These are phyloP conservation scores for Serinus canaria DNA, from an alignment of 2,113 vertebrate species.

Conservation along the genomic window DNA sequence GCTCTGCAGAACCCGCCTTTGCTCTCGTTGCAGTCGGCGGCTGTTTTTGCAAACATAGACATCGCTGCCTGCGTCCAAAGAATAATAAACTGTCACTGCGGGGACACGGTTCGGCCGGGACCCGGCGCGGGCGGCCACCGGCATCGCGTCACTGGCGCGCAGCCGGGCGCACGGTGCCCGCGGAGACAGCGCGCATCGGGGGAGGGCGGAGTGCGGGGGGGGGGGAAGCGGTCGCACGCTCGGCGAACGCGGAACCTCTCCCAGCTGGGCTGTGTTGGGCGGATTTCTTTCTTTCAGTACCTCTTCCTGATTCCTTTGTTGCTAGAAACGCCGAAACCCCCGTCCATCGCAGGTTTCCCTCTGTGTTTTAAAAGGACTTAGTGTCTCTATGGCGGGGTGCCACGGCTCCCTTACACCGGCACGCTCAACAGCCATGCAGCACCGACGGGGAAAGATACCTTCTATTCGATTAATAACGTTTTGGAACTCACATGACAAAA, in stretches of 20 bases:
- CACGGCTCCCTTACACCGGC: not conserved
- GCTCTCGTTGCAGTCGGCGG: conserved; percentile 6
- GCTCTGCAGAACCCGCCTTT: not conserved
- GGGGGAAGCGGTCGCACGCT: not conserved
- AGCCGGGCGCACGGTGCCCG: not conserved
- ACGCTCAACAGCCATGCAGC: not conserved
- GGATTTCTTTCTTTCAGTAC: conserved; percentile 16
- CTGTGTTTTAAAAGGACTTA: conserved; percentile 22
- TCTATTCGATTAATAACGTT: not conserved
- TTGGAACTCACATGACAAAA: not conserved
- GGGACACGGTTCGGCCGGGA: not conserved
- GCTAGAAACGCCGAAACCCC: not conserved
- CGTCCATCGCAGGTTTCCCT: not conserved
- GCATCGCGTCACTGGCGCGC: conserved; percentile 8
- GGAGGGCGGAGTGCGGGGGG: not conserved
- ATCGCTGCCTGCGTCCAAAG: conserved; percentile 9
- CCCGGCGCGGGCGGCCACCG: not conserved
- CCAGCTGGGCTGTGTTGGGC: not conserved
- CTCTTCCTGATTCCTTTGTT: conserved; percentile 57
- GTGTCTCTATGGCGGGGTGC: conserved; percentile 24
- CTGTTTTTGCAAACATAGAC: conserved; percentile 35
- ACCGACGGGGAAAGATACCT: not conserved
- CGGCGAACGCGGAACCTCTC: not conserved
- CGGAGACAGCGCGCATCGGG: conserved; percentile 37
- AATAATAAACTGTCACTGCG: not conserved